Conservation (phyloP, 64 coral and sea anemone genomes). For the Pocillopora damicornis region DNA sequence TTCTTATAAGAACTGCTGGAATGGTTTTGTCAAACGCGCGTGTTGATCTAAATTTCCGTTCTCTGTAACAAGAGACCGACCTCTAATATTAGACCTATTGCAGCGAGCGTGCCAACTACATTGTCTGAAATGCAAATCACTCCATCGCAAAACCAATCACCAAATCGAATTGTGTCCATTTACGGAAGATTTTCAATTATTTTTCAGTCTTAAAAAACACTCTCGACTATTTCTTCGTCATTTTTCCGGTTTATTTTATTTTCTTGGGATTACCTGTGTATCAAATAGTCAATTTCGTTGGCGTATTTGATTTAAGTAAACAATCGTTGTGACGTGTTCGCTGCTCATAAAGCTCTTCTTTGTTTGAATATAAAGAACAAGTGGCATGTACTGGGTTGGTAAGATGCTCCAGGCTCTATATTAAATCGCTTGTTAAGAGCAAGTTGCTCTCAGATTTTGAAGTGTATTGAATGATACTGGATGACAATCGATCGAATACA, state of each 20-base stretch:
- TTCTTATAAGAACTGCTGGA: not conserved
- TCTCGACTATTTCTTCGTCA: no score
- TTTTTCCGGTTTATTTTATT: not conserved
- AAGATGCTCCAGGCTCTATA: not conserved
- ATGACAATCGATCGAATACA: not conserved
- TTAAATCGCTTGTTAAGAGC: not conserved
- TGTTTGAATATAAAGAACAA: conserved; percentile 10
- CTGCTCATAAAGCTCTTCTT: not conserved
- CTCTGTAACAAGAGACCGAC: not conserved
- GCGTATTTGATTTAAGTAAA: not conserved
- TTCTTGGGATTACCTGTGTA: no score
- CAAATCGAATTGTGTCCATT: no score
- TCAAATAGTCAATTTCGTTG: not conserved
- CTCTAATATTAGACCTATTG: not conserved
- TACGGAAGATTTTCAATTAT: no score
- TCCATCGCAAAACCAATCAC: not conserved
- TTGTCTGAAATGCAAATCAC: not conserved
- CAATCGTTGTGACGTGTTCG: not conserved
- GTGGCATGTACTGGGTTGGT: not conserved
- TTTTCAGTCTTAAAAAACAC: no score
- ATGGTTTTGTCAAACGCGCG: not conserved
- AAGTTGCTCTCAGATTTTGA: not conserved
- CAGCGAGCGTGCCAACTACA: not conserved
- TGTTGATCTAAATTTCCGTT: conserved; percentile 6
- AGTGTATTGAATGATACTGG: not conserved